Evolutionary conservation across 1,140 invertebrate genomes (phyloP).

Genomic region (Diorhabda elongata): DNA sequence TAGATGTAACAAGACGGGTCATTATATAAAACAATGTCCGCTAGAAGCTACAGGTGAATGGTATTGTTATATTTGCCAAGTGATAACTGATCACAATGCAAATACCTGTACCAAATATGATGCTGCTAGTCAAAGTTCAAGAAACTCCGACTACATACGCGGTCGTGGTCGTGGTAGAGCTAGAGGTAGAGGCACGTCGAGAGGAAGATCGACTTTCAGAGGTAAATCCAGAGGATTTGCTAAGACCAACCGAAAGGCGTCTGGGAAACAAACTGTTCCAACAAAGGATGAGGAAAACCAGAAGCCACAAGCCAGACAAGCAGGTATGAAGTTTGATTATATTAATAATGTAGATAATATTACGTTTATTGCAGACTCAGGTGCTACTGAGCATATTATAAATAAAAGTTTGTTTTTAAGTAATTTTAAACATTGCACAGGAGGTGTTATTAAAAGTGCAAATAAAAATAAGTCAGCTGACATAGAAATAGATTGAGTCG

Average conservation of each 20-base stretch:
- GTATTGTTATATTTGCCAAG: background rate
- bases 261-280: background rate
- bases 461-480: constrained; percentile 14
- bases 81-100: background rate
- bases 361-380: constrained; percentile 5
- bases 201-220: constrained; percentile 2
- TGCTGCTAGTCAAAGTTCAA: no score
- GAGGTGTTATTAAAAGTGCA: constrained; percentile 6
- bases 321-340: constrained; percentile 2
- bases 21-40: background rate
- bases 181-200: background rate
- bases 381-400: constrained; percentile 13
- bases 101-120: background rate
- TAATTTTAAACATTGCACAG: constrained; percentile 1
- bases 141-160: background rate
- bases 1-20: background rate
- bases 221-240: background rate
- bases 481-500: constrained; percentile 15
- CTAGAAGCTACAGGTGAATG: background rate
- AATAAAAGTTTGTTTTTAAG: constrained; percentile 11
- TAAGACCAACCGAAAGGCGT: background rate
- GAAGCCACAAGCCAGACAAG: background rate
- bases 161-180: background rate
- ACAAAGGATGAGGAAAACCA: background rate
- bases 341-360: constrained; percentile 5